Evolutionary conservation across 2,888 invertebrate species (phyloP), one percentile per base, ranked within the genome.

Genomic region (Netelia fuscicornis): DNA sequence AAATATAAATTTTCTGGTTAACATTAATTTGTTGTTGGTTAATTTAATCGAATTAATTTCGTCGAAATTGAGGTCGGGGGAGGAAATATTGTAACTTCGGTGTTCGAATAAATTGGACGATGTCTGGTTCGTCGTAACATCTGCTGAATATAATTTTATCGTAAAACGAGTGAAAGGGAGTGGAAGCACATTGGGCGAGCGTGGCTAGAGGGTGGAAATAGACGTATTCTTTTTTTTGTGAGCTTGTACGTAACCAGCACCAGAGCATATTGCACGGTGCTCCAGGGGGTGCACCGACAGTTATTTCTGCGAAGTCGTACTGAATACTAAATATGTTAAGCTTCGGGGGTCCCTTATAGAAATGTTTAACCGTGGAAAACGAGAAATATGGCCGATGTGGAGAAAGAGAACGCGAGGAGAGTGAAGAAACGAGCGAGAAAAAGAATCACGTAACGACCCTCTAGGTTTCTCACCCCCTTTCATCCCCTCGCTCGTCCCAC

Each of bases 241-340:
- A 81, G 62, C 62, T 84, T 77, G 74, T 62, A 77, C 67, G 64
- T 30, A 70, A 48, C 52, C 52, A 70, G 52, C 23, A 37, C 62
- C 74, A 72, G 54, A 68, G 74, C 78, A 74, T 74, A 81, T 80
- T 77, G 52, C 71, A 48, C 70, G 54, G 23, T 67, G 72, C 62
- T 74, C 48, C 56, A n/a, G 60, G 48, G 56, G 64, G 64, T 62
- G 65, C 68, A 62, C 64, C 74, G 70, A 78, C 81, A 68, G 81
- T 68, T 81, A 84, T 81, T 81, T 81, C 74, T 65, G 48, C 74
- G 68, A 54, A 58, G 64, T 30, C 65, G 68, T 64, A 74, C 84
- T 75, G 84, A 84, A 81, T 84, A 78, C 78, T 81, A 81, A 84
- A 81, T 78, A 81, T 65, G 42, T 71, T 56, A 23, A 48, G 77